phyloP scores from a whole-genome alignment of 2,113 vertebrate species.

The Nannobrachium achirus region DNA sequence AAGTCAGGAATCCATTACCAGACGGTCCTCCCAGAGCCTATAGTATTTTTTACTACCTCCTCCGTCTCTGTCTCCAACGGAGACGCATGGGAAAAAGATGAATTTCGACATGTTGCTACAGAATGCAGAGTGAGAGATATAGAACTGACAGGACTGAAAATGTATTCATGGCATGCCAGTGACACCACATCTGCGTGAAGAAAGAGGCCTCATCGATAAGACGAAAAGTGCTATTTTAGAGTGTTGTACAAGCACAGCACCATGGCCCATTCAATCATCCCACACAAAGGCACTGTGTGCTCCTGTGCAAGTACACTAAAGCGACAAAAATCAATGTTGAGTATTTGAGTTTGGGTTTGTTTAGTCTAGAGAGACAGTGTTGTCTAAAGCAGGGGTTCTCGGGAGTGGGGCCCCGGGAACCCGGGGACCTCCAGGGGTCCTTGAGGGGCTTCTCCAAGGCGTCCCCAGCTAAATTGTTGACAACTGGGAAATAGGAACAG shows the following conservation, averaged over 20 bases:
- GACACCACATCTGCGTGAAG: background rate
- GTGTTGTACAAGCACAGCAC: conserved; percentile 34
- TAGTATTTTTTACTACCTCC: no score
- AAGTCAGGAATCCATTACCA: no score
- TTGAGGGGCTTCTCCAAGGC: no score
- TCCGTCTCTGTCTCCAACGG: no score
- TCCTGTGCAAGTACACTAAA: conserved; percentile 19
- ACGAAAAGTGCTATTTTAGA: conserved; percentile 26
- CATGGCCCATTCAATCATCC: conserved; percentile 40
- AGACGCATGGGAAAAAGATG: background rate
- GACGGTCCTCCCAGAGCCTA: no score
- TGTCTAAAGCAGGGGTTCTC: no score
- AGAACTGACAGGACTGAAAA: conserved; percentile 21
- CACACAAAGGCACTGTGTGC: conserved; percentile 27
- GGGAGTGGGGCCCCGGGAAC: no score
- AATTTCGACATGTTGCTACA: no score
- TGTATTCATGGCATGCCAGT: conserved; percentile 12
- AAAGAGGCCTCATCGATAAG: conserved; percentile 27
- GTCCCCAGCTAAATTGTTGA: no score
- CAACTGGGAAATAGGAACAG: no score
- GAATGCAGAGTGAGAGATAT: background rate
- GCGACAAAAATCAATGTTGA: conserved; percentile 38
- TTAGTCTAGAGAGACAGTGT: conserved; percentile 6
- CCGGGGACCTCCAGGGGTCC: no score
- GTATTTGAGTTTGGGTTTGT: conserved; percentile 29